Percentiles rank a stretch among this genome's conserved stretches.
Conservation (phyloP, 53 echinoderm and acorn worm genomes). For the Echinometra lucunter region DNA sequence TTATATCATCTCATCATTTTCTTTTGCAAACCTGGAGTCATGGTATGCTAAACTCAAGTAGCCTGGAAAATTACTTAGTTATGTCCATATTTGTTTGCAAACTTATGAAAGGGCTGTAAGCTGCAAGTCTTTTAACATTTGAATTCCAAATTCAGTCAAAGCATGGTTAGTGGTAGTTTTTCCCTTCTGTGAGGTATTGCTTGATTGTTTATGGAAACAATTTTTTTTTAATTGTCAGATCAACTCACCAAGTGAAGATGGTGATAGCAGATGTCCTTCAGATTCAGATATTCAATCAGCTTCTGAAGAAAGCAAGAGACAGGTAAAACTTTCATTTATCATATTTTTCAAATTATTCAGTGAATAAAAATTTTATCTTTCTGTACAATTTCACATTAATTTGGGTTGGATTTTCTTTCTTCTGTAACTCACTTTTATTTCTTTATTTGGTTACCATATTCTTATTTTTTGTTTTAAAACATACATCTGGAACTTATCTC, state of each 20-base stretch:
- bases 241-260: slow-evolving; percentile 78
- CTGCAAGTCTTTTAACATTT: neutral
- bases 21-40: too few relatives aligned
- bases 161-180: neutral
- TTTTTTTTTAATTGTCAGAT: slow-evolving; percentile 1
- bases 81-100: neutral
- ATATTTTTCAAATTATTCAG: neutral
- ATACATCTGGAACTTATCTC: neutral
- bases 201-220: neutral
- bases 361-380: neutral
- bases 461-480: neutral
- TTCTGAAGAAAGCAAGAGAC: slow-evolving; percentile 88
- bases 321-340: slow-evolving; percentile 69
- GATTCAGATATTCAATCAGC: slow-evolving; percentile 87
- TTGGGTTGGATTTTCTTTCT: neutral
- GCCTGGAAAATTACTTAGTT: neutral
- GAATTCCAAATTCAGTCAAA: neutral
- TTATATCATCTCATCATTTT: too few relatives aligned
- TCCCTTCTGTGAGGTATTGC: neutral
- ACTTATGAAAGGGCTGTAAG: neutral
- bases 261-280: slow-evolving; percentile 85
- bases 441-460: neutral
- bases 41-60: neutral
- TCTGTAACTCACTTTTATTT: neutral
- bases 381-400: neutral